Evolutionary conservation across 92 coral and sea anemone genomes (phyloP), one percentile per base, ranked within the genome.

Genomic region (Phenganax stokvisi): DNA sequence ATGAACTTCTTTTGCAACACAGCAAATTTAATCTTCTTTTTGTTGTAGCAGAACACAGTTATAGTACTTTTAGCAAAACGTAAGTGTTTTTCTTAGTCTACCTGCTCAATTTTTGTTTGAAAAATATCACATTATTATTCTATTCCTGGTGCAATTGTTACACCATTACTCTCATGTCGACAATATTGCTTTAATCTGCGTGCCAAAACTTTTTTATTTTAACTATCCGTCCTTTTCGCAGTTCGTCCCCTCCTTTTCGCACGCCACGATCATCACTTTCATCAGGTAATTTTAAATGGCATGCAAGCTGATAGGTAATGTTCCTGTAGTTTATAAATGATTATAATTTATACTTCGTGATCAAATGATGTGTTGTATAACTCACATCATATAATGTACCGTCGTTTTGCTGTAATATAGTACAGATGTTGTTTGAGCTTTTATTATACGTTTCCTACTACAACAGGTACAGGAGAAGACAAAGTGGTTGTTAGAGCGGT

Each of bases 401-500:
- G 47, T 37, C 12, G 73, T 16, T 67, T 47, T 72, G 56, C 54
- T 57, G 12, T 11, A 57, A 11, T 57, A 12, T 12, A 57, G 12
- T 57, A 8, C 17, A 12, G 17, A n/a, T 11, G 15, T n/a, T 57
- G 17, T 57, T 57, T 57, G 15, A 44, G 27, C 25, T 11, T 72
- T 20, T 53, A 16, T 15, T 30, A n/a, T 16, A 29, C 7, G 51
- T 52, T 76, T 57, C 9, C 10, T 37, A 57, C 27, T 61, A 8
- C 6, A 62, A 1, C 53, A 79, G 83, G 65, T 53, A 52, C 83
- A 28, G 25, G 25, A 20, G 83, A 79, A 4, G 83, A 79, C n/a
- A 62, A 62, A 55, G 83, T 47, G 9, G 83, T 79, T 65, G 15
- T 62, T 6, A 47, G 61, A 63, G 59, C 61, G 83, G 83, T 79